These are phyloP conservation scores for Orbicella faveolata DNA, from an alignment of 64 coral and sea anemone genomes.

Conservation along the genomic window DNA sequence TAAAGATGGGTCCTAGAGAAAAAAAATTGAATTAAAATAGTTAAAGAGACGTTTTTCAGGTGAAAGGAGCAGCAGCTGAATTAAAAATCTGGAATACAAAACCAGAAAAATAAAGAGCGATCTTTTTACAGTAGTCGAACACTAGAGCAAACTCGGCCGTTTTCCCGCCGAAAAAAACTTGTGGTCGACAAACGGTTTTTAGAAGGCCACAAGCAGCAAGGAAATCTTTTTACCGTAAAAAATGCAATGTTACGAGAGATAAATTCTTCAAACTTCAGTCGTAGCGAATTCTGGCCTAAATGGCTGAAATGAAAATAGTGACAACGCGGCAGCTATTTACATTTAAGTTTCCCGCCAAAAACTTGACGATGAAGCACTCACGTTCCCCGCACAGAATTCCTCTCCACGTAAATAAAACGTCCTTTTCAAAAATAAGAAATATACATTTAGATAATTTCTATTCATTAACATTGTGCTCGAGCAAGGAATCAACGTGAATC, in stretches of 20 bases:
- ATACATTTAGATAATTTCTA: too few species aligned
- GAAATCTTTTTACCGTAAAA: too few species aligned
- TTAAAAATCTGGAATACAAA: not conserved
- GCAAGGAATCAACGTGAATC: not conserved
- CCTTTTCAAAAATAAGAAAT: not conserved
- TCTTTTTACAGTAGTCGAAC: too few species aligned
- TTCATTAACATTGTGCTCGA: not conserved
- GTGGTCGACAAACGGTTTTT: too few species aligned
- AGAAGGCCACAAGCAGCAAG: too few species aligned
- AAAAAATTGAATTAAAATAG: not conserved
- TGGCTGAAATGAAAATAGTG: not conserved
- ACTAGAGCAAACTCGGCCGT: too few species aligned
- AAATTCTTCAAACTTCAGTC: too few species aligned
- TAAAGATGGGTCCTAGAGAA: conserved; percentile 70
- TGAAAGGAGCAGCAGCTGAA: not conserved
- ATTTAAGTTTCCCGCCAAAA: not conserved
- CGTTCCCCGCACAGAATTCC: not conserved
- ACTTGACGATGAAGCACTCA: not conserved
- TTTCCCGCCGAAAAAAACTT: too few species aligned
- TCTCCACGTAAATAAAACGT: not conserved
- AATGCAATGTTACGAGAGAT: too few species aligned
- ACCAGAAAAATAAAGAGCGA: not conserved
- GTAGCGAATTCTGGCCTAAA: too few species aligned
- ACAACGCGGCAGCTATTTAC: not conserved
- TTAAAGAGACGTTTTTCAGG: not conserved